These are phyloP conservation scores for Nothocercus nigrocapillus DNA, from an alignment of 2,113 vertebrate genomes.

Conservation along the genomic window DNA sequence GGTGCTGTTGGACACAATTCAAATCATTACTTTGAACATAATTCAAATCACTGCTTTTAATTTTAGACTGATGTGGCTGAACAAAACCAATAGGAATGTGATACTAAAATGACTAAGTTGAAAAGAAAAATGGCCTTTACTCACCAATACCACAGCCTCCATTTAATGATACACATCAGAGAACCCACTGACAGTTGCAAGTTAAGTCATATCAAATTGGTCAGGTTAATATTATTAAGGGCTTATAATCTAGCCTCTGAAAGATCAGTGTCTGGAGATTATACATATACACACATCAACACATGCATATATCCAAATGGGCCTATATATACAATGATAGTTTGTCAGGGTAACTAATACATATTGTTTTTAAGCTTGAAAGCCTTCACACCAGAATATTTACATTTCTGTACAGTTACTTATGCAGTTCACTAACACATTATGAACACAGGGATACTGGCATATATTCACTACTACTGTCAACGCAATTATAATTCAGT, in stretches of 20 bases:
- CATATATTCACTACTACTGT: background rate
- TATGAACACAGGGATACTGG: background rate
- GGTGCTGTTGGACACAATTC: background rate
- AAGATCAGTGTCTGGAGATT: background rate
- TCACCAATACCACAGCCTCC: background rate
- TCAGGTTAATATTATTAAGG: slow-evolving; percentile 4
- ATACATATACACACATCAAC: background rate
- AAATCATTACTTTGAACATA: background rate
- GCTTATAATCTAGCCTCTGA: slow-evolving; percentile 12
- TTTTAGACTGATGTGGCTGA: background rate
- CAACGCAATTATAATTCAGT: background rate
- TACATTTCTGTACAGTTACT: background rate
- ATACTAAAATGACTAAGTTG: background rate
- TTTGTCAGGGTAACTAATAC: background rate
- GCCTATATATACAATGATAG: background rate
- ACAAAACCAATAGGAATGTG: background rate
- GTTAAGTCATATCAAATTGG: slow-evolving; percentile 1
- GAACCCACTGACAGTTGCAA: background rate
- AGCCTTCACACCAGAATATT: background rate
- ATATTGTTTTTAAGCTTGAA: background rate
- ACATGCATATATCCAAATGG: background rate
- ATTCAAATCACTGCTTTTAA: background rate
- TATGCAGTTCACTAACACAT: background rate
- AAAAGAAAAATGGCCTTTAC: slow-evolving; percentile 14
- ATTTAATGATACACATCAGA: slow-evolving; percentile 17